A percentile compares a stretch with the other conserved stretches of the same genome.
Conservation (phyloP, 2,888 invertebrate species). For the Therioaphis trifolii region DNA sequence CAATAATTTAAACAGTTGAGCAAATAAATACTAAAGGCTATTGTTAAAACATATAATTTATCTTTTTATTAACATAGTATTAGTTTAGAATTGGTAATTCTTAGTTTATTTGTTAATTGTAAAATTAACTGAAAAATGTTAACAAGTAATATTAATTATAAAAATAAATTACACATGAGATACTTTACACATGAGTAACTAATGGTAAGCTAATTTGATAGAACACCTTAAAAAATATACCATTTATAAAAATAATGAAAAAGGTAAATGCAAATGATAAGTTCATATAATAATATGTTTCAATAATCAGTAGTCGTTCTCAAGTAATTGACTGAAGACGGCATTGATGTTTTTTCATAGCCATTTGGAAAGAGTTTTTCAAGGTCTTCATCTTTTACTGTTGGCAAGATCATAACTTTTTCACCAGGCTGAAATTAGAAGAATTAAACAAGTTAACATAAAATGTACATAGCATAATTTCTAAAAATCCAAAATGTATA, state of each 20-base stretch:
- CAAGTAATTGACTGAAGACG: constrained; percentile 81
- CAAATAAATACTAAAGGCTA: no score
- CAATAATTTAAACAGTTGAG: no score
- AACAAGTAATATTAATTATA: no score
- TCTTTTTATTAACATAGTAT: no score
- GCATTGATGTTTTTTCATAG: constrained; percentile 77
- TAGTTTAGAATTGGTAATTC: no score
- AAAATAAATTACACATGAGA: no score
- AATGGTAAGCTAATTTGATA: no score
- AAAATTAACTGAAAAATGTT: no score
- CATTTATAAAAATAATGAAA: background rate
- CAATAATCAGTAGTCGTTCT: constrained; percentile 77
- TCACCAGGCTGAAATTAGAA: constrained; percentile 76
- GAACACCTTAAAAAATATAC: no score
- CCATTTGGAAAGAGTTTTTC: constrained; percentile 77
- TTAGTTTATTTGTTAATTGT: no score
- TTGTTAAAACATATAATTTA: no score
- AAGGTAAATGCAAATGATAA: background rate
- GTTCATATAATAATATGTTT: constrained; percentile 17
- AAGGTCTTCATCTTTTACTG: constrained; percentile 76
- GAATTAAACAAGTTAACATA: constrained; percentile 59
- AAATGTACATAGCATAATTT: background rate
- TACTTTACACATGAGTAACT: no score
- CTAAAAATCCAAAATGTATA: background rate
- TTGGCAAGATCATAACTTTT: constrained; percentile 84